Percentiles rank a stretch among this genome's conserved stretches.
These are phyloP conservation scores for Anarrhichthys ocellatus DNA, from an alignment of 2,113 vertebrate species.

Conservation along the genomic window DNA sequence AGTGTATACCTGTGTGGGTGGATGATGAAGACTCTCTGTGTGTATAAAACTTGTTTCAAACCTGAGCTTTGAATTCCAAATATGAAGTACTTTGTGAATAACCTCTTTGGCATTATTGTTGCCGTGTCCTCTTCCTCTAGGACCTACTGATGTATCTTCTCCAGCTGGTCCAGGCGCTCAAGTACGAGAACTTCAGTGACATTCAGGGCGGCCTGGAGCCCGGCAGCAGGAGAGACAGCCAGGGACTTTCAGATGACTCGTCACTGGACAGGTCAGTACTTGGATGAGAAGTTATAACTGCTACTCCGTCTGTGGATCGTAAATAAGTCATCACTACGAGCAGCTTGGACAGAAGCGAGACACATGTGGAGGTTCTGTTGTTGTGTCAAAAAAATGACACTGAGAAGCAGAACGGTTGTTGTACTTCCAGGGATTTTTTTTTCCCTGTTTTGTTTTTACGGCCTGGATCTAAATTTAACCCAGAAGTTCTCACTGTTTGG, in stretches of 20 bases:
- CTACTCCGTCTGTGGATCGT: conserved; percentile 11
- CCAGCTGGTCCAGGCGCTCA: conserved; percentile 96
- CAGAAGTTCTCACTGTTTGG: conserved; percentile 4
- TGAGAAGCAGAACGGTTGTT: neutral
- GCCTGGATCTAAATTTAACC: conserved; percentile 55
- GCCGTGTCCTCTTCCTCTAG: conserved; percentile 70
- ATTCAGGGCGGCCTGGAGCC: conserved; percentile 95
- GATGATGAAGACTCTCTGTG: neutral
- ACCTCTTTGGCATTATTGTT: neutral
- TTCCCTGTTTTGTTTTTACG: neutral
- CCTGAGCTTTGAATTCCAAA: neutral
- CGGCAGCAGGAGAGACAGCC: conserved; percentile 90
- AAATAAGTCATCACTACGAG: conserved; percentile 11
- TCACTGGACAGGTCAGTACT: conserved; percentile 88
- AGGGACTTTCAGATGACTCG: conserved; percentile 89
- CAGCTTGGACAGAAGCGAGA: neutral
- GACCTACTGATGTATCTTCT: conserved; percentile 98
- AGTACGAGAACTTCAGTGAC: conserved; percentile 97
- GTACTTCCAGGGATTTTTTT: neutral
- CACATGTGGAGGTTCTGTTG: neutral
- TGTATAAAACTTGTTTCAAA: neutral
- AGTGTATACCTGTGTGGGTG: too few relatives aligned
- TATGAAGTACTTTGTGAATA: neutral
- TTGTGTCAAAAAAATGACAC: neutral
- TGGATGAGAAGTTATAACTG: conserved; percentile 3